Evolutionary conservation across 2,797 vertebrate species (phyloP), one percentile per base, ranked within the genome.

Genomic region (Phrynocephalus forsythii): DNA sequence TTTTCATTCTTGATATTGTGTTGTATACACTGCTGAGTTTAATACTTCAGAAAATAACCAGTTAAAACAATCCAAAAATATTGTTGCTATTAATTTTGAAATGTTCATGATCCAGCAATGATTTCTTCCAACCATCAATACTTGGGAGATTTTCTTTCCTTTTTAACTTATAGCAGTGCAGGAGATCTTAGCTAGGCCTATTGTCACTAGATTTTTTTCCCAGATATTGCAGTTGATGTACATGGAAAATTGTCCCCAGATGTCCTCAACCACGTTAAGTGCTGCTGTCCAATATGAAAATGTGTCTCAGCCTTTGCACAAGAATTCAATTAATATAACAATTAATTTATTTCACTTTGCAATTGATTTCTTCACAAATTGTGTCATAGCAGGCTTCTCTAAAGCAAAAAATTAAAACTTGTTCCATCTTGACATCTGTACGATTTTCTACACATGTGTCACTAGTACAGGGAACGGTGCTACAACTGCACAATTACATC

Each of bases 341-440:
- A 28, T 11, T 77, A 63, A n/a, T 33, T 87, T 67, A n/a, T 82
- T 48, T 72, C 24, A 63, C 60, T 73, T 63, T 63, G 60, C 60
- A 63, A 63, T 63, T 20, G 18, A 5, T 63, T 63, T 63, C 4
- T 20, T 79, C 9, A 22, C 33, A 24, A 48, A 82, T 50, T 48
- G 15, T n/a, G 28, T 50, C 67, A 71, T n/a, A 38, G 33, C 22
- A 52, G 33, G 28, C 28, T 11, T 82, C 60, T 13, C 28, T 33
- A 75, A 82, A 66, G 50, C 56, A 75, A 82, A 71, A 63, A 71
- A 63, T 63, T 28, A 83, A 56, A 78, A 73, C n/a, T 56, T 79
- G 68, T 75, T 9, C 24, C n/a, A 63, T 26, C 50, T 68, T 30
- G 13, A 71, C 28, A 56, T 22, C n/a, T 63, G 50, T 44, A 83